Percentiles rank a stretch among this genome's conserved stretches.
phyloP scores from a whole-genome alignment of 30 jellyfish, hydroid and myxozoan species.

The Pseudorhiza aurosa region DNA sequence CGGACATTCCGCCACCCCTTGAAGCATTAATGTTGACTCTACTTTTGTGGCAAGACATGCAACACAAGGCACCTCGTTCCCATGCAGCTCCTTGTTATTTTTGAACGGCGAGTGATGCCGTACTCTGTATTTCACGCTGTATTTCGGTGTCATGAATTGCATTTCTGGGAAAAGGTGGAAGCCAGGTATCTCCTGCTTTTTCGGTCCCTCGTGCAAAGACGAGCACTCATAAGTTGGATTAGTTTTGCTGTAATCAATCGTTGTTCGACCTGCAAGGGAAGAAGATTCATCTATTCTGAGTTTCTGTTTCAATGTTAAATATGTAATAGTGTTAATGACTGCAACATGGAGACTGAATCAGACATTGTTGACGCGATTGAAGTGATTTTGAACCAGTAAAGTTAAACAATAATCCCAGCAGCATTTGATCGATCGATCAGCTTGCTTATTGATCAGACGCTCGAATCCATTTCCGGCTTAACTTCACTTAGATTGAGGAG shows the following conservation, averaged over 20 bases:
- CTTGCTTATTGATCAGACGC: too few species aligned
- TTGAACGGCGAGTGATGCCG: constrained; percentile 64
- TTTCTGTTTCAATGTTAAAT: too few species aligned
- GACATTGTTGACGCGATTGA: too few species aligned
- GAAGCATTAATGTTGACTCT: constrained; percentile 49
- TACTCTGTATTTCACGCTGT: constrained; percentile 63
- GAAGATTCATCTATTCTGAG: background rate
- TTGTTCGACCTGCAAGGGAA: constrained; percentile 47
- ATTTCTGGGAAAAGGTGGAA: constrained; percentile 43
- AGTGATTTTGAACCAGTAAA: too few species aligned
- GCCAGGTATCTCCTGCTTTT: constrained; percentile 33
- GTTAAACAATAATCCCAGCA: too few species aligned
- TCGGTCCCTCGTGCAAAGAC: constrained; percentile 39
- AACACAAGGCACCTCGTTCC: constrained; percentile 67
- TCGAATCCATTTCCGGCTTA: too few species aligned
- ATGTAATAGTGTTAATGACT: too few species aligned
- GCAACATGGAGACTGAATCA: too few species aligned
- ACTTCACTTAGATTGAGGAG: too few species aligned
- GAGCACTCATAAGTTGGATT: constrained; percentile 57
- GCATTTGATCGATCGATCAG: too few species aligned
- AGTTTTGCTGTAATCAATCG: constrained; percentile 44
- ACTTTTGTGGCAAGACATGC: constrained; percentile 51
- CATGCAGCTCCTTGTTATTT: constrained; percentile 45
- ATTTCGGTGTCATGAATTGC: constrained; percentile 39
- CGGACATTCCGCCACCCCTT: constrained; percentile 59